Base-by-base conservation (phyloP, 2,888 invertebrate species). In the Lamellibrachia satsuma region DNA sequence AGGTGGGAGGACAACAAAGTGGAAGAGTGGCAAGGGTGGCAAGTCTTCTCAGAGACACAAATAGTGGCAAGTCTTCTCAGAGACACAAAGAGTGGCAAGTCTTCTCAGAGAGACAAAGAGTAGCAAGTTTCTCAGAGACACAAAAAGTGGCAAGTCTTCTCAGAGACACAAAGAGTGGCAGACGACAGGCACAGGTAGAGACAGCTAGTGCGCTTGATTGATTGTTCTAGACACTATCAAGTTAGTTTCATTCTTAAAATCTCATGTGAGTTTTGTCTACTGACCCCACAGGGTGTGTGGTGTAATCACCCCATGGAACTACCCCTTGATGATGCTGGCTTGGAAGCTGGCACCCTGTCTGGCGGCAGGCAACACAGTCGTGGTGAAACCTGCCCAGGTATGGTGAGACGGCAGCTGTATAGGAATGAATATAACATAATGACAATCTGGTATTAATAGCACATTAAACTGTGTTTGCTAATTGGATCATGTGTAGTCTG, bases 341-440 rank as follows among this genome's bases (percentile, higher is more conserved):
- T 99, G 99, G 99, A 99, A 99, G 97, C 99, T 99, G 98, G 99
- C 99, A 0, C 98, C 99, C 3, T 99, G 99, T 95, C 97, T 99
- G 91, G 99, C 99, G 0, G 99, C 99, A 9, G 99, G 99, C 75
- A 99, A 99, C 96, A 99, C 99, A 0, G 99, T 99, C 0, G 98
- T 99, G 0, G 98, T 99, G 96, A 99, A 99, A 96, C 99, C 99
- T 0, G 99, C 99, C 0, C 97, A 97, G 96, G 97, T 97, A 92
- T 97, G 57, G 22, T 9, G 6, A 75, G 22, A 75, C n/a, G 22
- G 22, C 22, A n/a, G 75, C 75, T 75, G 3, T 22, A 6, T 57
- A 15, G 57, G 8, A 2, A 11, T 57, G 15, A 57, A 11, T 57
- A 57, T 57, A 57, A 57, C 8, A 57, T n/a, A 15, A n/a, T 75